Percentiles rank a stretch among this genome's conserved stretches.
phyloP scores from a whole-genome alignment of 2,113 vertebrate genomes.

The Garra rufa region DNA sequence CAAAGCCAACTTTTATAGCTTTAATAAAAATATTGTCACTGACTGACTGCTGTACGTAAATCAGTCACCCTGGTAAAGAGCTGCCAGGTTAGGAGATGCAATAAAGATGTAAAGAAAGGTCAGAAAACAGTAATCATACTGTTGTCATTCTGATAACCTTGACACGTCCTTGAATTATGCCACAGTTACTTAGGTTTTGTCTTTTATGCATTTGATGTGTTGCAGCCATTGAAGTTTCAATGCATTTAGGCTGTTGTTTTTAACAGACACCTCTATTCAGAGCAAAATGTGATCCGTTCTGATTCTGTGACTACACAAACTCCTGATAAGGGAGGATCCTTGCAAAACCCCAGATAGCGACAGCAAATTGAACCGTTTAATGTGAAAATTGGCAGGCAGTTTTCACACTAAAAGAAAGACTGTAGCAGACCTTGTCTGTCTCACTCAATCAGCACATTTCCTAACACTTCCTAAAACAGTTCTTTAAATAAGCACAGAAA shows the following conservation, averaged over 20 bases:
- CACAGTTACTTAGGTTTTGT: constrained; percentile 1
- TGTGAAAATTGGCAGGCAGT: constrained; percentile 41
- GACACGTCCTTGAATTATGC: constrained; percentile 12
- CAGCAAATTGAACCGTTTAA: constrained; percentile 46
- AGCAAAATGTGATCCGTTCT: background rate
- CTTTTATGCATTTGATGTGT: constrained; percentile 18
- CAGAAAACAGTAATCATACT: constrained; percentile 44
- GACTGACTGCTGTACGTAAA: background rate
- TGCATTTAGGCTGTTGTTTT: background rate
- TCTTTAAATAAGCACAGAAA: constrained; percentile 35
- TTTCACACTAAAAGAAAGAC: constrained; percentile 1
- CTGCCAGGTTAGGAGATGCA: background rate
- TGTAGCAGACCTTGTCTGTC: constrained; percentile 20
- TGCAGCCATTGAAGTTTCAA: background rate
- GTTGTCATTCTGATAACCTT: constrained; percentile 48
- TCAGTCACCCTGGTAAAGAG: constrained; percentile 1
- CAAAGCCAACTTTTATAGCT: background rate
- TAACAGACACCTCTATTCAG: background rate
- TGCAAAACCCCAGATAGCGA: constrained; percentile 8
- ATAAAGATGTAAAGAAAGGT: background rate
- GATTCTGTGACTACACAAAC: constrained; percentile 4
- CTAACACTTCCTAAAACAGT: constrained; percentile 22
- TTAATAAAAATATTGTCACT: constrained; percentile 11
- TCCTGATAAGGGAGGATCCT: constrained; percentile 30
- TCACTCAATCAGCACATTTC: constrained; percentile 47